A percentile compares a stretch with the other conserved stretches of the same genome.
These are phyloP conservation scores for Patagioenas fasciata DNA, from an alignment of 2,113 vertebrate genomes.

Conservation along the genomic window DNA sequence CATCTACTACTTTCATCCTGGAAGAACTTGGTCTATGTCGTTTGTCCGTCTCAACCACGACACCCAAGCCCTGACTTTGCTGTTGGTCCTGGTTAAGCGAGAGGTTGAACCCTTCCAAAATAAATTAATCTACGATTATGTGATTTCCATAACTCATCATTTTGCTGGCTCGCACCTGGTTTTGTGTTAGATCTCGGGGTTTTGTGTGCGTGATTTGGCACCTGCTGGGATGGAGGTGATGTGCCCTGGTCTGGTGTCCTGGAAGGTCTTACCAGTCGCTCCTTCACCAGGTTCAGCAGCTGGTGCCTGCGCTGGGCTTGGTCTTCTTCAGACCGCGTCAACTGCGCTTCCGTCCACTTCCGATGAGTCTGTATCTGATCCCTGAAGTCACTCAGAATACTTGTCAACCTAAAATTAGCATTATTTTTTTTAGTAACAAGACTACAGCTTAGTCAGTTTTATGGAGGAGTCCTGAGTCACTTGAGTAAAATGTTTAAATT, in stretches of 20 bases:
- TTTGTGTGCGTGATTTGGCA: neutral
- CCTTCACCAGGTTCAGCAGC: conserved; percentile 56
- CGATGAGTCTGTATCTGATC: conserved; percentile 71
- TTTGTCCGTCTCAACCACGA: no score
- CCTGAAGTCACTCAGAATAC: conserved; percentile 63
- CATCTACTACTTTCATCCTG: no score
- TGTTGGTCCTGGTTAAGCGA: neutral
- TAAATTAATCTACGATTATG: neutral
- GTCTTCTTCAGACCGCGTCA: conserved; percentile 59
- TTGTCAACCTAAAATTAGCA: conserved; percentile 59
- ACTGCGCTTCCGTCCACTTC: conserved; percentile 72
- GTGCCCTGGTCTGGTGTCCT: accelerated
- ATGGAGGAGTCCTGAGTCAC: neutral
- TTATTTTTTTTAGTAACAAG: neutral
- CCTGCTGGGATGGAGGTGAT: neutral
- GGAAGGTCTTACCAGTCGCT: conserved; percentile 73
- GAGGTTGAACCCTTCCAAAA: neutral
- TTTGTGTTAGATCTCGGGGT: accelerated
- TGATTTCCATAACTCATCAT: accelerated
- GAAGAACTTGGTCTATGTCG: no score
- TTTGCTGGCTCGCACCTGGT: neutral
- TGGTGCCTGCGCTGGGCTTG: conserved; percentile 54
- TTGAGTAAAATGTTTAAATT: neutral
- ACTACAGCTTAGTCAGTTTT: neutral
- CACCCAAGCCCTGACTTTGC: neutral